Conservation (phyloP, 1,140 invertebrate genomes). For the Aphelinus atriplicis region DNA sequence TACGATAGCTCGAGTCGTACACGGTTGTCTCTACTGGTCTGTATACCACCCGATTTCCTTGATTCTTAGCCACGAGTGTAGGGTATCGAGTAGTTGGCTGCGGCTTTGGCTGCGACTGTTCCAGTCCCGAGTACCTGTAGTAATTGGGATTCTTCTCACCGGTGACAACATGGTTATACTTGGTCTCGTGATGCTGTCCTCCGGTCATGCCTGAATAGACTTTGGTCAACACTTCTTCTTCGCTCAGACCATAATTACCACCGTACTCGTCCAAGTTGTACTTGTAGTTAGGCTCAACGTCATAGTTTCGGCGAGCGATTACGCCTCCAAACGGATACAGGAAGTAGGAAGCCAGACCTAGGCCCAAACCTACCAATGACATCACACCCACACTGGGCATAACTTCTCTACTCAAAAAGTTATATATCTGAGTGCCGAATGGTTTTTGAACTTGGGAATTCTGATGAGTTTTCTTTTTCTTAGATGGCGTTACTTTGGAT, state of each 20-base stretch:
- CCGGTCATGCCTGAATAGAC: constrained; percentile 77
- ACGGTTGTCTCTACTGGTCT: constrained; percentile 50
- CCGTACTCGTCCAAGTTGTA: constrained; percentile 75
- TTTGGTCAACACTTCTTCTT: constrained; percentile 79
- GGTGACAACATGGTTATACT: constrained; percentile 9
- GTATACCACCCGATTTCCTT: constrained; percentile 43
- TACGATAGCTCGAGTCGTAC: constrained; percentile 53
- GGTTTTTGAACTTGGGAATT: constrained; percentile 65
- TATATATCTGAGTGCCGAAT: constrained; percentile 79
- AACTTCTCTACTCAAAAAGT: constrained; percentile 80
- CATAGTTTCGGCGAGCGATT: constrained; percentile 73
- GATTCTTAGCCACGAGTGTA: constrained; percentile 5
- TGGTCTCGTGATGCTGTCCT: constrained; percentile 31
- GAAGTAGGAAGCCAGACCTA: constrained; percentile 80
- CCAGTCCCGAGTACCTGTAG: constrained; percentile 28
- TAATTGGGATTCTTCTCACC: constrained; percentile 32
- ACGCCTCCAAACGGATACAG: constrained; percentile 77
- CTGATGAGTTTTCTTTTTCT: constrained; percentile 56
- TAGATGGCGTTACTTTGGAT: constrained; percentile 62
- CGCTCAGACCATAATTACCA: constrained; percentile 72
- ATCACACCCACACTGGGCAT: constrained; percentile 83
- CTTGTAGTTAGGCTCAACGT: constrained; percentile 70
- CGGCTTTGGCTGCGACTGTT: constrained; percentile 13
- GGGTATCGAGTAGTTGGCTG: constrained; percentile 14
- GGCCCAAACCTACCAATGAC: constrained; percentile 74